Evolutionary conservation across 2,888 invertebrate species (phyloP).

Genomic region (Serripes groenlandicus): DNA sequence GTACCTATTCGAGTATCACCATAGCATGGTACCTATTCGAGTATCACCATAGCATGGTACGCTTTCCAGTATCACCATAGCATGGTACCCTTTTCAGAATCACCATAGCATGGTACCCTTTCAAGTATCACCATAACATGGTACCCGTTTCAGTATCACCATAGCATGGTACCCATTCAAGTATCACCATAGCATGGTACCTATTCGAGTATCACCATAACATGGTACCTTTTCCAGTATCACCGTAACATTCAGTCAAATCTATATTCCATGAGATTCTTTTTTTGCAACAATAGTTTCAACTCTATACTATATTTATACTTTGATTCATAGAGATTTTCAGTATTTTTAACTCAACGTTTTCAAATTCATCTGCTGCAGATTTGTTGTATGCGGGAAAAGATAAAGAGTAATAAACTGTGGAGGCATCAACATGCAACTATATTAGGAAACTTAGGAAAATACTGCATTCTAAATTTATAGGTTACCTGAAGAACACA

Average conservation of each 20-base stretch:
- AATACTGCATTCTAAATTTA: too few relatives aligned
- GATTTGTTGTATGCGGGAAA: too few relatives aligned
- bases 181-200: neutral
- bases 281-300: too few relatives aligned
- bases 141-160: neutral
- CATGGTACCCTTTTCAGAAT: constrained; percentile 59
- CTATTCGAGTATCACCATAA: neutral
- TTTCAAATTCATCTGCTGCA: too few relatives aligned
- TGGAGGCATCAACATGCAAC: too few relatives aligned
- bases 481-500: too few relatives aligned
- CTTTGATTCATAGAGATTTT: too few relatives aligned
- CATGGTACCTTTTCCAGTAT: neutral
- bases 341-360: too few relatives aligned
- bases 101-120: constrained; percentile 5
- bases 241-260: neutral
- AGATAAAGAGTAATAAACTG: too few relatives aligned
- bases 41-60: neutral
- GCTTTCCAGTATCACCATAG: neutral
- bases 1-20: neutral
- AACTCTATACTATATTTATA: too few relatives aligned
- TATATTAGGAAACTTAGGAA: too few relatives aligned
- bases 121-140: neutral
- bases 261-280: neutral
- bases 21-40: neutral
- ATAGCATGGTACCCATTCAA: neutral